phyloP scores from a whole-genome alignment of 1,140 invertebrate genomes.

The Acromyrmex echinatior region DNA sequence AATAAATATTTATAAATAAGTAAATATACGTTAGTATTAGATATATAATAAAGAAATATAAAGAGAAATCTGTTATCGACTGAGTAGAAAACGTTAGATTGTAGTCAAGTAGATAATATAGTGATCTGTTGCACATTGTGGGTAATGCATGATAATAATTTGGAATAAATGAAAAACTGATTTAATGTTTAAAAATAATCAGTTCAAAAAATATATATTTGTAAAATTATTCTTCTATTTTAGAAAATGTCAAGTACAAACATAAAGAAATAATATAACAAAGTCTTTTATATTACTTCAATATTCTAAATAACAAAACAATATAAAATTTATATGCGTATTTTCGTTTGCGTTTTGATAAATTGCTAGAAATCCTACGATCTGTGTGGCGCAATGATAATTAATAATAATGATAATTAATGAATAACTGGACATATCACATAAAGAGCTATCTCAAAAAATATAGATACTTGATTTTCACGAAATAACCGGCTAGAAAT shows the following conservation, averaged over 20 bases:
- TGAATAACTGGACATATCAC: background rate
- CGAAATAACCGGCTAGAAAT: constrained; percentile 19
- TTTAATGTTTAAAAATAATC: background rate
- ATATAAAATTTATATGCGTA: background rate
- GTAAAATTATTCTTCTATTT: too few relatives aligned
- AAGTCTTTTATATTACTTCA: background rate
- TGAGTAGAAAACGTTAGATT: constrained; percentile 20
- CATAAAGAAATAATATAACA: background rate
- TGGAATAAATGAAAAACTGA: background rate
- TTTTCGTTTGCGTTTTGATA: too few relatives aligned
- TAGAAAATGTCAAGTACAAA: background rate
- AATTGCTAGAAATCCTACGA: too few relatives aligned
- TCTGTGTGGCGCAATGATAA: background rate
- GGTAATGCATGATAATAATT: background rate
- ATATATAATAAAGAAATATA: background rate
- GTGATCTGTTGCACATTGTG: constrained; percentile 2
- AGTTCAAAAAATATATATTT: background rate
- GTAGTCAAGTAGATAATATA: constrained; percentile 34
- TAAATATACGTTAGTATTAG: background rate
- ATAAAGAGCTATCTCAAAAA: background rate
- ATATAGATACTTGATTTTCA: background rate
- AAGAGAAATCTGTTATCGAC: constrained; percentile 53
- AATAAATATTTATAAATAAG: background rate
- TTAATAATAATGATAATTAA: constrained; percentile 16
- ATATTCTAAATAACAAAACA: background rate